Conservation (phyloP, 2,797 vertebrate species). For the Enteromius trimaculatus region DNA sequence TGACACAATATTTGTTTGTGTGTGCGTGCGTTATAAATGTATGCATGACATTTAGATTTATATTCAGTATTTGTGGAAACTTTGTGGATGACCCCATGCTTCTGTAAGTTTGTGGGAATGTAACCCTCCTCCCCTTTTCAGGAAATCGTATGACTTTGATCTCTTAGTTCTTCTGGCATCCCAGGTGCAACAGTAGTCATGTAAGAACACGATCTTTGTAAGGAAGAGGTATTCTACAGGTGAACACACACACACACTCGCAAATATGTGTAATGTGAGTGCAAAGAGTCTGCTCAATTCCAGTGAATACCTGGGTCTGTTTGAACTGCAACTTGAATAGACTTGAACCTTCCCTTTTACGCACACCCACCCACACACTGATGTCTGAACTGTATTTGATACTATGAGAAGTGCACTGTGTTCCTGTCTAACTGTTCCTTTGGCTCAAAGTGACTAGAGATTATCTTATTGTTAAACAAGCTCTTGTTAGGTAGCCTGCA, state of each 20-base stretch:
- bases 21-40: neutral
- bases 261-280: conserved; percentile 2
- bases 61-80: neutral
- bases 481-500: neutral
- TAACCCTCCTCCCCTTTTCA: neutral
- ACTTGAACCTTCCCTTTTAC: conserved; percentile 12
- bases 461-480: neutral
- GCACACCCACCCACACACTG: neutral
- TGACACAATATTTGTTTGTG: neutral
- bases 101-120: conserved; percentile 8
- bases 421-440: conserved; percentile 7
- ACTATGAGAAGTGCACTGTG: neutral
- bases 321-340: conserved; percentile 30
- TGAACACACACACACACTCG: neutral
- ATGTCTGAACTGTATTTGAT: conserved; percentile 16
- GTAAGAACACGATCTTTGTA: conserved; percentile 49
- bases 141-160: conserved; percentile 42
- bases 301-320: conserved; percentile 21
- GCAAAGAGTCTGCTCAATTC: neutral
- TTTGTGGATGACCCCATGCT: neutral
- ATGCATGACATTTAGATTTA: neutral
- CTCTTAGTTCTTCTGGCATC: conserved; percentile 14
- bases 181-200: conserved; percentile 37
- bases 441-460: neutral
- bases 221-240: neutral